Percentiles rank a stretch among this genome's conserved stretches.
These are phyloP conservation scores for Merops nubicus DNA, from an alignment of 2,113 vertebrate genomes.

Conservation along the genomic window DNA sequence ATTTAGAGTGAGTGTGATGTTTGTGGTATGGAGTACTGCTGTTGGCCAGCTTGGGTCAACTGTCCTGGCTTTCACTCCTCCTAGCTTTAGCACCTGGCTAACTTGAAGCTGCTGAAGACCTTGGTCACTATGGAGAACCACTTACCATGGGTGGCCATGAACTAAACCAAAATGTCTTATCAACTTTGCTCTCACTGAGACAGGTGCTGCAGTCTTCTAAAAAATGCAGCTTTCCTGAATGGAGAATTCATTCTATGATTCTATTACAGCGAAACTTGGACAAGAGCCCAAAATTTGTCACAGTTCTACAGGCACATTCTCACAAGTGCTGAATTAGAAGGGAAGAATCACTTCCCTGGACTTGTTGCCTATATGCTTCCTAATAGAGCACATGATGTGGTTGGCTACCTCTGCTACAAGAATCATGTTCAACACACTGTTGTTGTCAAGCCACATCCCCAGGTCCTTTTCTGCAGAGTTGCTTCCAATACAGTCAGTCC, in stretches of 20 bases:
- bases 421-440: not conserved
- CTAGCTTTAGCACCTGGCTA: not conserved
- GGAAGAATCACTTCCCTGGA: not conserved
- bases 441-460: not conserved
- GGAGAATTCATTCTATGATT: no score
- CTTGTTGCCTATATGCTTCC: accelerated
- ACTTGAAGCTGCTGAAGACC: no score
- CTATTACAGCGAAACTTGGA: no score
- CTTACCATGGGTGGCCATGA: no score
- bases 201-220: no score
- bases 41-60: not conserved
- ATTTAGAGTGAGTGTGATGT: not conserved
- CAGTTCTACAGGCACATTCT: accelerated
- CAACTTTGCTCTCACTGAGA: no score
- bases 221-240: no score
- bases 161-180: no score
- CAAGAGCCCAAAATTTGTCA: not conserved
- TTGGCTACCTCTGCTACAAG: not conserved
- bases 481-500: not conserved
- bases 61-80: not conserved
- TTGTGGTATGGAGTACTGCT: not conserved
- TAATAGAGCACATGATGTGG: no score
- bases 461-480: not conserved
- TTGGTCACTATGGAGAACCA: not conserved
- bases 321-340: not conserved